Conservation (phyloP, 64 coral and sea anemone genomes). For the Orbicella faveolata region DNA sequence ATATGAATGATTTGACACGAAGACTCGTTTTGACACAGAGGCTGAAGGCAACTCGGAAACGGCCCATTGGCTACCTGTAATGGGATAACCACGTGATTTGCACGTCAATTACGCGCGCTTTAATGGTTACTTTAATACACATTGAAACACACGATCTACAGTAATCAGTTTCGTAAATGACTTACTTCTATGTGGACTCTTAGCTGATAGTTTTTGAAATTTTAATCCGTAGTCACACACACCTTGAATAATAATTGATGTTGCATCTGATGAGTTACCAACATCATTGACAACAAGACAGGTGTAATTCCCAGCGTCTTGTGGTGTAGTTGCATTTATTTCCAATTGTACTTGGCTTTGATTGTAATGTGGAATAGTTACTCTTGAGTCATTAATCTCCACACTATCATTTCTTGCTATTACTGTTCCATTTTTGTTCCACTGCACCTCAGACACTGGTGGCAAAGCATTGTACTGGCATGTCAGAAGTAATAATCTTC, state of each 20-base stretch:
- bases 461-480: constrained; percentile 18
- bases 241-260: background rate
- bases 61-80: too few relatives aligned
- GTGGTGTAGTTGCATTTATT: background rate
- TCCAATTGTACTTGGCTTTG: background rate
- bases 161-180: too few relatives aligned
- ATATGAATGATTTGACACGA: too few relatives aligned
- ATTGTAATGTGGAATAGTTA: background rate
- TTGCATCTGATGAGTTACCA: background rate
- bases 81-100: too few relatives aligned
- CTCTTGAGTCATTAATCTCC: background rate
- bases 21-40: too few relatives aligned
- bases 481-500: background rate
- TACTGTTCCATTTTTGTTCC: constrained; percentile 4
- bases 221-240: background rate
- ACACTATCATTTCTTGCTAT: background rate
- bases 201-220: too few relatives aligned
- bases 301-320: background rate
- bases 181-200: too few relatives aligned
- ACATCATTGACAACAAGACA: too few relatives aligned
- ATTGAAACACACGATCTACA: too few relatives aligned
- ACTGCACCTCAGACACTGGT: background rate
- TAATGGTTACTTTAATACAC: too few relatives aligned
- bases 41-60: too few relatives aligned
- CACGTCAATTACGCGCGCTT: too few relatives aligned